These are phyloP conservation scores for Agelaius tricolor DNA, from an alignment of 2,113 vertebrate species.

Conservation along the genomic window DNA sequence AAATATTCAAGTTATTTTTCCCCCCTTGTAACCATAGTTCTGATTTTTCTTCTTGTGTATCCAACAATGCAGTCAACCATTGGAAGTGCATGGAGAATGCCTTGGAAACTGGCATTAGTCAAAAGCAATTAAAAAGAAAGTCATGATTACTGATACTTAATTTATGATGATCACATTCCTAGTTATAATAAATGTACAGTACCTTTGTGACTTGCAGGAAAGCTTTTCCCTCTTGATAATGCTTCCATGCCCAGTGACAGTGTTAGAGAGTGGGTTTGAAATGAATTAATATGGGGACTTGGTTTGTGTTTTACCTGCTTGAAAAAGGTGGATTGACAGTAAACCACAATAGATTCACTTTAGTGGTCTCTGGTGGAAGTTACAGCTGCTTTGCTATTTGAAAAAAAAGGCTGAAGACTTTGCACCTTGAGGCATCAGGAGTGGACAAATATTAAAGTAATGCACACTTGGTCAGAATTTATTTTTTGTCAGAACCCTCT, in stretches of 20 bases:
- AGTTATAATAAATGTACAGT: background rate
- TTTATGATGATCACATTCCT: background rate
- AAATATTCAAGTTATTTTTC: constrained; percentile 11
- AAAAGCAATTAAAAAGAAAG: constrained; percentile 3
- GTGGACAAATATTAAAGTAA: background rate
- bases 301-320: background rate
- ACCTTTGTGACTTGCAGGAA: background rate
- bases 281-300: background rate
- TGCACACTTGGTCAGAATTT: background rate
- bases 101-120: background rate
- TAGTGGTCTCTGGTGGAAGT: background rate
- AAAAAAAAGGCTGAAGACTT: background rate
- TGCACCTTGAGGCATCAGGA: background rate
- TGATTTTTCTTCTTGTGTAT: background rate
- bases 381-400: background rate
- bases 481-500: background rate
- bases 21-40: background rate
- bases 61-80: background rate
- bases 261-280: background rate
- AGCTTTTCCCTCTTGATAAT: background rate
- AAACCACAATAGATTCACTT: background rate
- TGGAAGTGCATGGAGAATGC: background rate
- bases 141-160: background rate
- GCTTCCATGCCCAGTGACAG: background rate
- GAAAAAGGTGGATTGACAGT: background rate